A percentile compares a stretch with the other conserved stretches of the same genome.
These are phyloP conservation scores for Epinephelus moara DNA, from an alignment of 2,113 vertebrate species.

Conservation along the genomic window DNA sequence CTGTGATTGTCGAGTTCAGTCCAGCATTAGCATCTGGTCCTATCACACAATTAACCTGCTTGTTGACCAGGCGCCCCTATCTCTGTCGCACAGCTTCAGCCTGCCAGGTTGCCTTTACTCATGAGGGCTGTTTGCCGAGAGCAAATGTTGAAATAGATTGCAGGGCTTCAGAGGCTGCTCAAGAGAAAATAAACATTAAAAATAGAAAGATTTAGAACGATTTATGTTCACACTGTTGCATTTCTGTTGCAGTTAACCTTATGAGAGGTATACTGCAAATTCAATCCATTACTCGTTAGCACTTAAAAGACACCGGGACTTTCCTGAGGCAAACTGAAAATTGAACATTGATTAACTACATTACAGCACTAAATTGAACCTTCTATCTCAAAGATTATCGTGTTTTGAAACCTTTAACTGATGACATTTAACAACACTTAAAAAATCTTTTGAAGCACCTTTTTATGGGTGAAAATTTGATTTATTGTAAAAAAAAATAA, in stretches of 20 bases:
- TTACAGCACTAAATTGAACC: background rate
- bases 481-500: background rate
- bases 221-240: slow-evolving; percentile 10
- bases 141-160: slow-evolving; percentile 51
- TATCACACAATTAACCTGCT: slow-evolving; percentile 78
- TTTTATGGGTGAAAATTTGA: background rate
- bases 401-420: background rate
- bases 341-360: slow-evolving; percentile 31
- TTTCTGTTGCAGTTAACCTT: background rate
- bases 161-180: background rate
- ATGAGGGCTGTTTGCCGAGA: slow-evolving; percentile 27
- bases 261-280: background rate
- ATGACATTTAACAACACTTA: background rate
- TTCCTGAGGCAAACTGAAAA: slow-evolving; percentile 18
- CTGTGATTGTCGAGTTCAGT: slow-evolving; percentile 25
- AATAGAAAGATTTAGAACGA: background rate
- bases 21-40: slow-evolving; percentile 53
- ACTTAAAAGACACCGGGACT: background rate
- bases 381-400: background rate
- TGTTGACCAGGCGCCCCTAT: slow-evolving; percentile 73
- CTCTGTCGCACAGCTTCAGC: slow-evolving; percentile 51
- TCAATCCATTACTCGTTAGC: slow-evolving; percentile 20
- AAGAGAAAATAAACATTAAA: slow-evolving; percentile 32
- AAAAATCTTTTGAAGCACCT: background rate
- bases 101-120: slow-evolving; percentile 46